Percentiles rank a stretch among this genome's conserved stretches.
These are phyloP conservation scores for Agelastica alni DNA, from an alignment of 2,888 invertebrate species.

Conservation along the genomic window DNA sequence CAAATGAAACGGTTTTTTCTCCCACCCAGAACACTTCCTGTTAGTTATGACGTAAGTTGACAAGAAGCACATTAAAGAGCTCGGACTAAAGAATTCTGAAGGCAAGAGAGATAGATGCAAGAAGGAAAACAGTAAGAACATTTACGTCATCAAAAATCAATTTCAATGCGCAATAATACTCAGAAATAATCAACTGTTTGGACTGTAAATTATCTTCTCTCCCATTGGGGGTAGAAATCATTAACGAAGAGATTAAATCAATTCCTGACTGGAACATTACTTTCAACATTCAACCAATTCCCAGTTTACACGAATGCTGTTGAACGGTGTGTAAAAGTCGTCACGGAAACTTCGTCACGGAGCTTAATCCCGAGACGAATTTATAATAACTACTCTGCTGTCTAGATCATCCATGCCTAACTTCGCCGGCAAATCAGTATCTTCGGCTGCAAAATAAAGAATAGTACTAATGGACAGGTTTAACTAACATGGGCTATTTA, in stretches of 20 bases:
- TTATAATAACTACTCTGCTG: conserved; percentile 8
- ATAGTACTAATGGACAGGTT: background rate
- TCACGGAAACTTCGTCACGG: background rate
- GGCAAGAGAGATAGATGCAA: conserved; percentile 1
- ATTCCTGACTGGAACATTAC: conserved; percentile 1
- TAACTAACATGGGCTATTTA: background rate
- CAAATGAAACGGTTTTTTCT: background rate
- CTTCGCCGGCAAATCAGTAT: background rate
- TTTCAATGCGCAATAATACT: conserved; percentile 4
- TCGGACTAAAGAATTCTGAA: conserved; percentile 5
- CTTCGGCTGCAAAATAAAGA: conserved; percentile 4
- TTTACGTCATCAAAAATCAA: conserved; percentile 2
- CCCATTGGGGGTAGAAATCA: conserved; percentile 6
- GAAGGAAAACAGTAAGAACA: conserved; percentile 3
- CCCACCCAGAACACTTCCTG: background rate
- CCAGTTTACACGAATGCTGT: conserved; percentile 2
- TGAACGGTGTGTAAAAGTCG: conserved; percentile 2
- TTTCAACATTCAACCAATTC: background rate
- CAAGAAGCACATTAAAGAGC: conserved; percentile 4
- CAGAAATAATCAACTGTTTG: conserved; percentile 2
- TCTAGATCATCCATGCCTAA: conserved; percentile 4
- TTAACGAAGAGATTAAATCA: conserved; percentile 1
- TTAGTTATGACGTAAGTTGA: conserved; percentile 1
- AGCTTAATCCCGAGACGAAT: conserved; percentile 1
- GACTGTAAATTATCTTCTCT: conserved; percentile 5